Base-by-base conservation (phyloP, 2,113 vertebrate species). In the Phrynosoma platyrhinos region DNA sequence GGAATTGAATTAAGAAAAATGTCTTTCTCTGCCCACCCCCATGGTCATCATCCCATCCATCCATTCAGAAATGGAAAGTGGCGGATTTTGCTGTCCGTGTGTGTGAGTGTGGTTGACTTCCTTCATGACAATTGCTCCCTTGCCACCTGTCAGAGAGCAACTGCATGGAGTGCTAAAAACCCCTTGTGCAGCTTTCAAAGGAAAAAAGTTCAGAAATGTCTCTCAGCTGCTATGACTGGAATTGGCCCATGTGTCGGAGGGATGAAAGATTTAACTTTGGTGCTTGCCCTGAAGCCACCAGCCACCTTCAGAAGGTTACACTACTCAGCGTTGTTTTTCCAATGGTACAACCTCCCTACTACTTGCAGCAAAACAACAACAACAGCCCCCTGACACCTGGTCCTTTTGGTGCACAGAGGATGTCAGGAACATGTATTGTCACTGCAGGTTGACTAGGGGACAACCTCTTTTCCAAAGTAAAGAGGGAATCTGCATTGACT, bases 1-100 rank as follows among this genome's bases (percentile, higher is more conserved):
- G 90, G 92, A 92, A 90, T 89, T 83, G 91, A 94, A 95, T 91
- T 91, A 96, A 91, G 92, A 92, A 90, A 90, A 55, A 13, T 32
- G 69, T 27, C 30, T 14, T 16, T 6, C 16, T 23, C 81, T 36
- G 7, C 36, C 18, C 78, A 52, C 55, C 27, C 55, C 23, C 87
- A 5, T 76, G 84, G 86, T 86, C 86, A 40, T 79, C 84, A 69
- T 91, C 94, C n/a, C n/a, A n/a, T n/a, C 91, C 89, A 91, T 94
- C 88, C 87, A 91, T 52, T 91, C 94, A 86, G 89, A 88, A 25
- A 52, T 85, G 68, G 47, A 85, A 86, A 94, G 62, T 78, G 64
- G 77, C 91, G 30, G 0, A 18, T 84, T 53, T 71, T 82, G 87
- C 77, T 80, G 75, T 42, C 32, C 62, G 53, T 30, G 30, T 18